phyloP scores from a whole-genome alignment of 2,888 invertebrate species.

The Helleia helle region DNA sequence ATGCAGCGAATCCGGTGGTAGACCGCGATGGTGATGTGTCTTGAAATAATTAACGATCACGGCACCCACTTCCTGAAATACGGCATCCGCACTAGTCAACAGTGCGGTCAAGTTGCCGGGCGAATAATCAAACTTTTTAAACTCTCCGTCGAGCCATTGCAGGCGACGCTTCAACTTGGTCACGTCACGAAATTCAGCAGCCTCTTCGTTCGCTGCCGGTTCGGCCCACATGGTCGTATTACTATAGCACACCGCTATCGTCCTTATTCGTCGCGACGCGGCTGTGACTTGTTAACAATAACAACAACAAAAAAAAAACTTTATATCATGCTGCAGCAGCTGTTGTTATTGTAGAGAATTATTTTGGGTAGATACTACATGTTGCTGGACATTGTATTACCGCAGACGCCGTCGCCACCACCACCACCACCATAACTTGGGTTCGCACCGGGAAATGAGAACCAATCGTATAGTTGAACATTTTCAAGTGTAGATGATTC shows the following conservation, averaged over 20 bases:
- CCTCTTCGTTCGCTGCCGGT: conserved; percentile 2
- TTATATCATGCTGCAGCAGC: too few relatives aligned
- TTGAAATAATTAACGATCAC: conserved; percentile 6
- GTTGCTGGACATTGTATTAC: not conserved
- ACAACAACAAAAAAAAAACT: not conserved
- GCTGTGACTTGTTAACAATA: too few relatives aligned
- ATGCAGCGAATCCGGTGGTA: conserved; percentile 7
- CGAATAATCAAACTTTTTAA: conserved; percentile 5
- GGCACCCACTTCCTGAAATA: conserved; percentile 4
- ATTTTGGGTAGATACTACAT: too few relatives aligned
- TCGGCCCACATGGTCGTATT: not conserved
- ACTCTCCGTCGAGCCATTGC: not conserved
- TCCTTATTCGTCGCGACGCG: not conserved
- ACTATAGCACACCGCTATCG: not conserved
- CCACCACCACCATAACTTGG: not conserved
- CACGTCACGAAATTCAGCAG: conserved; percentile 7
- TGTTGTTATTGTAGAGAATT: too few relatives aligned
- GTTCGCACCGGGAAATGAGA: not conserved
- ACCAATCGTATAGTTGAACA: not conserved
- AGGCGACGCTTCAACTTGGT: conserved; percentile 2
- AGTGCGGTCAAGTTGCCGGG: conserved; percentile 6
- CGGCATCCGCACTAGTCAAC: conserved; percentile 6
- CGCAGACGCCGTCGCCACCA: not conserved
- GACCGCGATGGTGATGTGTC: conserved; percentile 6
- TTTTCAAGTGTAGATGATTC: not conserved